These are phyloP conservation scores for Edolisoma coerulescens DNA, from an alignment of 2,113 vertebrate species.

Conservation along the genomic window DNA sequence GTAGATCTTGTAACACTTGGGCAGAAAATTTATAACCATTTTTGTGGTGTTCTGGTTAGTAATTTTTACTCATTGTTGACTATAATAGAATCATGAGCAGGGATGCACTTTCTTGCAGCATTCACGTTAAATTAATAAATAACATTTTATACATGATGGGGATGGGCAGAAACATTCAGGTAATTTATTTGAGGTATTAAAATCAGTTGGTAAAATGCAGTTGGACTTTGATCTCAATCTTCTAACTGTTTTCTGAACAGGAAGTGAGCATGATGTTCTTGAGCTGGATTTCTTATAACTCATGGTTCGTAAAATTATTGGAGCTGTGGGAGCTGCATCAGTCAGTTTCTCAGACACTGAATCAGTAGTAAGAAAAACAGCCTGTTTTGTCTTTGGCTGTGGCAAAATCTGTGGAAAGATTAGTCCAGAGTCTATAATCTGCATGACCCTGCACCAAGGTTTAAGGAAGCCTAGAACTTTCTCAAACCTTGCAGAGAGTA, in stretches of 20 bases:
- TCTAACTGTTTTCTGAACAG: background rate
- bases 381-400: background rate
- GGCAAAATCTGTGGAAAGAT: background rate
- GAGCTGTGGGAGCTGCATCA: background rate
- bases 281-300: background rate
- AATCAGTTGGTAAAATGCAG: background rate
- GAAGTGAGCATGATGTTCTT: background rate
- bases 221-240: background rate
- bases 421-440: background rate
- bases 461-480: background rate
- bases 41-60: background rate
- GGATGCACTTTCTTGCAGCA: background rate
- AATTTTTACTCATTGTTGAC: background rate
- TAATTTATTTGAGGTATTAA: background rate
- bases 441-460: background rate
- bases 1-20: background rate
- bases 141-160: rapidly evolving
- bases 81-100: background rate
- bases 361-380: background rate
- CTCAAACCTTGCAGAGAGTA: background rate
- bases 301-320: background rate
- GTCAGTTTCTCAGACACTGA: background rate
- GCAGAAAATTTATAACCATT: background rate
- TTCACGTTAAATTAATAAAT: background rate
- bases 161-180: background rate